These are phyloP conservation scores for Drosophila tani DNA, from an alignment of 1,140 invertebrate genomes.

Conservation along the genomic window DNA sequence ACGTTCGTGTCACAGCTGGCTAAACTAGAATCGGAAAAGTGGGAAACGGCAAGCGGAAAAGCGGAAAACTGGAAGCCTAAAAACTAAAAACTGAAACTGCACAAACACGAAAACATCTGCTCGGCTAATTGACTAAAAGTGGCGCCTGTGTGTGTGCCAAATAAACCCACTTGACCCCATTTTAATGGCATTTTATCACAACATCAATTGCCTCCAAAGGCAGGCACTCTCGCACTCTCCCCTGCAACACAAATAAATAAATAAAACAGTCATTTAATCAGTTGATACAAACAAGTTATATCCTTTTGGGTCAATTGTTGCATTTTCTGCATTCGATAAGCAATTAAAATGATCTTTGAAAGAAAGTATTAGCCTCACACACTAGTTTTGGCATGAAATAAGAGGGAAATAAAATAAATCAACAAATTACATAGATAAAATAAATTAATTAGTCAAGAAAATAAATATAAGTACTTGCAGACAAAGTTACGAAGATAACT, in stretches of 20 bases:
- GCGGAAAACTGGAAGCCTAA: constrained; percentile 1
- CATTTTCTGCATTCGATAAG: neutral
- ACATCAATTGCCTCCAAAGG: constrained; percentile 27
- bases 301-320: constrained; percentile 1
- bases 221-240: neutral
- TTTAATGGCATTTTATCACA: constrained; percentile 58
- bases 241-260: constrained; percentile 12
- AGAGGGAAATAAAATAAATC: too few species aligned
- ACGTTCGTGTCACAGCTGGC: constrained; percentile 33
- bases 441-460: too few species aligned
- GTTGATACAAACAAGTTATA: constrained; percentile 8
- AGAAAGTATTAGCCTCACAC: neutral
- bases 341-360: neutral
- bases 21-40: constrained; percentile 16
- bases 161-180: constrained; percentile 67
- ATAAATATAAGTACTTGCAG: too few species aligned
- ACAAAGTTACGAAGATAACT: too few species aligned
- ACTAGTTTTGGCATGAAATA: too few species aligned
- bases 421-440: too few species aligned
- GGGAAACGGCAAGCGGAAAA: neutral
- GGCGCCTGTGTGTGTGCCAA: constrained; percentile 55
- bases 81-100: constrained; percentile 10
- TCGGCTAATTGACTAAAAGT: constrained; percentile 76
- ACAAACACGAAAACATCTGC: constrained; percentile 61
- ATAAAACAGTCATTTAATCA: constrained; percentile 14